A percentile compares a stretch with the other conserved stretches of the same genome.
Conservation (phyloP, 2,113 vertebrate genomes). For the Picathartes gymnocephalus region DNA sequence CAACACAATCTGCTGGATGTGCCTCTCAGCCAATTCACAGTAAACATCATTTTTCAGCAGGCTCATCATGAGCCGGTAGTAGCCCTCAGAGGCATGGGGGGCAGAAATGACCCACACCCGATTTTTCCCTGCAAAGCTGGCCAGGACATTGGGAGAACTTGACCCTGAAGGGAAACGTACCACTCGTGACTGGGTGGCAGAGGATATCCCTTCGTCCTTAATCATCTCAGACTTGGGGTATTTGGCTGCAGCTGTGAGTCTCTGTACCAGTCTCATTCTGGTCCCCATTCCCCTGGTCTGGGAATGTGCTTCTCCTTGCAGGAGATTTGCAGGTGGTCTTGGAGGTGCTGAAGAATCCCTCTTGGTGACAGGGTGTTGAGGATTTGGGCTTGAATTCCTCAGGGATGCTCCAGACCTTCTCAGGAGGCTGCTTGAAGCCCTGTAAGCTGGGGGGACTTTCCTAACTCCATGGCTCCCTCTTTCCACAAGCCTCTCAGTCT, state of each 20-base stretch:
- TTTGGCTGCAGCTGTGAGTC: constrained; percentile 47
- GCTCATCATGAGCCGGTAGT: constrained; percentile 97
- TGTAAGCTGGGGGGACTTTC: constrained; percentile 30
- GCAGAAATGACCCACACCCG: constrained; percentile 92
- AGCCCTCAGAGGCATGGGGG: constrained; percentile 91
- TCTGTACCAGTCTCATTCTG: constrained; percentile 46
- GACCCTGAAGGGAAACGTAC: constrained; percentile 80
- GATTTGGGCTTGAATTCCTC: not conserved
- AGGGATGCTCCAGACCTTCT: constrained; percentile 31
- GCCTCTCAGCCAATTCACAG: constrained; percentile 92
- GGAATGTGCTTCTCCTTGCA: constrained; percentile 43
- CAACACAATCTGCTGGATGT: constrained; percentile 93
- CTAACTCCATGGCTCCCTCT: constrained; percentile 27
- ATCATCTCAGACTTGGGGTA: constrained; percentile 64
- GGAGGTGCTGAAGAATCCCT: constrained; percentile 55
- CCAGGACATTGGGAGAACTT: constrained; percentile 87
- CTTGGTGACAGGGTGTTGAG: not conserved
- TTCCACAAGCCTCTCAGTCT: too few relatives aligned
- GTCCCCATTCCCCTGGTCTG: not conserved
- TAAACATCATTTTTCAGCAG: constrained; percentile 92
- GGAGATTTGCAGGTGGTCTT: constrained; percentile 3
- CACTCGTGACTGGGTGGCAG: constrained; percentile 67
- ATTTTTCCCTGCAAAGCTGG: constrained; percentile 92
- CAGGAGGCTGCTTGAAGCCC: constrained; percentile 20
- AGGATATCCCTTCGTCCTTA: constrained; percentile 77